Conservation (phyloP, 2,888 invertebrate genomes). For the Leucozona laternaria region DNA sequence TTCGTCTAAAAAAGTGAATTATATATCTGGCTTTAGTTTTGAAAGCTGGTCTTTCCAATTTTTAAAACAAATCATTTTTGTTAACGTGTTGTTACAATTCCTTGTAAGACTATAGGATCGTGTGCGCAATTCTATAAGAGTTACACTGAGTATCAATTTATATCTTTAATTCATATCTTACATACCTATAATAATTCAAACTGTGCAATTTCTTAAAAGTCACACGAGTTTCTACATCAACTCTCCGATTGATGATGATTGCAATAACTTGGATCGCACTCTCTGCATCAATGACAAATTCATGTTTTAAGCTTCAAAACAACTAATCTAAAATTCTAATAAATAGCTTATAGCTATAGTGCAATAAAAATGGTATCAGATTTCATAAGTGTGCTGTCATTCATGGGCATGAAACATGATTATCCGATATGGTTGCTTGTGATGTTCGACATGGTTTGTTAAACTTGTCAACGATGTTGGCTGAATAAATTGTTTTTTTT, state of each 20-base stretch:
- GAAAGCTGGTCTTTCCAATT: not conserved
- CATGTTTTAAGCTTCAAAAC: constrained; percentile 8
- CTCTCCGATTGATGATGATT: not conserved
- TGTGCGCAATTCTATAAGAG: not conserved
- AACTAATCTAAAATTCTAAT: constrained; percentile 51
- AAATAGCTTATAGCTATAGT: not conserved
- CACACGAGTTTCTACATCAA: constrained; percentile 10
- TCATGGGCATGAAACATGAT: constrained; percentile 34
- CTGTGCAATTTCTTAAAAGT: constrained; percentile 6
- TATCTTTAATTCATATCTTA: constrained; percentile 7
- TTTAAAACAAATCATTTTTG: not conserved
- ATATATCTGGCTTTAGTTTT: not conserved
- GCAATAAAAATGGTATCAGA: constrained; percentile 48
- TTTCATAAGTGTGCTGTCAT: constrained; percentile 55
- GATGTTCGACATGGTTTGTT: constrained; percentile 27
- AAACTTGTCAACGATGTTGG: constrained; percentile 28
- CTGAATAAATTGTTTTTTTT: constrained; percentile 12
- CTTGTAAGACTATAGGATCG: not conserved
- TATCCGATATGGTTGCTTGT: constrained; percentile 36
- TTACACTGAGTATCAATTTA: not conserved
- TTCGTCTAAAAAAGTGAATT: not conserved
- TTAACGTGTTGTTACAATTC: not conserved
- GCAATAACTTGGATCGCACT: not conserved
- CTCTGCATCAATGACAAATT: constrained; percentile 1
- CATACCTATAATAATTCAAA: not conserved